Evolutionary conservation across 2,113 vertebrate species (phyloP).

Genomic region (Nyctibius bracteatus): DNA sequence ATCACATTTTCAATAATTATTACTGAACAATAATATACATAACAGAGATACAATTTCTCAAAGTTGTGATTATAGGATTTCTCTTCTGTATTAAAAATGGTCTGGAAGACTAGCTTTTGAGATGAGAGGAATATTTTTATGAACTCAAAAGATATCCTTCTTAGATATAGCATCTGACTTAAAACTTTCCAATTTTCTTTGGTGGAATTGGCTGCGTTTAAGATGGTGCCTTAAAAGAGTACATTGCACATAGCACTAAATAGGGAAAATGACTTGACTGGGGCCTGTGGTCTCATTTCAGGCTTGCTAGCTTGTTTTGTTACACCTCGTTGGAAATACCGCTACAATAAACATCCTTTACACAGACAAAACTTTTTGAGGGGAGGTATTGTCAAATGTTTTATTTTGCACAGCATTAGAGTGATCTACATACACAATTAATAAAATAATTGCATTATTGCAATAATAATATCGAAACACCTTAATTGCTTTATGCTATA

Average conservation of each 20-base stretch:
- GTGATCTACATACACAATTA: background rate
- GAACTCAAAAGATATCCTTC: background rate
- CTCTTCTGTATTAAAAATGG: background rate
- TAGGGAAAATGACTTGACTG: background rate
- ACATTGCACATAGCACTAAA: background rate
- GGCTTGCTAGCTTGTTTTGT: background rate
- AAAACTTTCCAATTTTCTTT: background rate
- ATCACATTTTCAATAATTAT: background rate
- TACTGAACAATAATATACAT: background rate
- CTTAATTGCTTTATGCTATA: background rate
- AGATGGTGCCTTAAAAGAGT: background rate
- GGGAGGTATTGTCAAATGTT: accelerated
- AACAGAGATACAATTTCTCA: background rate
- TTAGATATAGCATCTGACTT: background rate
- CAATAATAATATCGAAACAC: background rate
- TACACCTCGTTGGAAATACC: background rate
- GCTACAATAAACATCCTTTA: background rate
- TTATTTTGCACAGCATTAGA: background rate
- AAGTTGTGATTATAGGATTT: background rate
- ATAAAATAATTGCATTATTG: background rate
- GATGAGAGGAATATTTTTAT: background rate
- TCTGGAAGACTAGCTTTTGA: background rate
- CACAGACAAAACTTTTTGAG: background rate
- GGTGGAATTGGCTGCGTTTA: background rate
- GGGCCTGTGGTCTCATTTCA: background rate